Conservation (phyloP, 2,797 vertebrate genomes). For the Scolopax rusticola region DNA sequence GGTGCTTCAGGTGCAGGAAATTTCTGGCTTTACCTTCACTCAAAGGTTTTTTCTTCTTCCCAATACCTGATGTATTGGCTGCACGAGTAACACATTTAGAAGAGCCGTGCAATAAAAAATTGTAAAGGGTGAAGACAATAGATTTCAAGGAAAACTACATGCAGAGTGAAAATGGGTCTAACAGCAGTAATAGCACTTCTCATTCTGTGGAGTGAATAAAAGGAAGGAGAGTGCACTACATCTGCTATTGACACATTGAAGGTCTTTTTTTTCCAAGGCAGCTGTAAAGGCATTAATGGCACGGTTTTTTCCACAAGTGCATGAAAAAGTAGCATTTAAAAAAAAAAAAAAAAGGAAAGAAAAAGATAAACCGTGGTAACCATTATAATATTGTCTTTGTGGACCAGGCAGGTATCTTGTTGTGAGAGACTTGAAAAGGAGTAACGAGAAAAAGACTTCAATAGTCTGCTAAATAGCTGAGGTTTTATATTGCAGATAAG, state of each 20-base stretch:
- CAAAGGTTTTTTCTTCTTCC: background rate
- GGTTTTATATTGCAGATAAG: slow-evolving; percentile 59
- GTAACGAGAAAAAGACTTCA: slow-evolving; percentile 30
- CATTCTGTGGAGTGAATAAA: slow-evolving; percentile 66
- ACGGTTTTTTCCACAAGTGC: slow-evolving; percentile 55
- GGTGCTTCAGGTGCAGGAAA: slow-evolving; percentile 43
- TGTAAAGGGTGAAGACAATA: slow-evolving; percentile 63
- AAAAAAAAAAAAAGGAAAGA: background rate
- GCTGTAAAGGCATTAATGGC: slow-evolving; percentile 66
- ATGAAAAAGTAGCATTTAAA: slow-evolving; percentile 45
- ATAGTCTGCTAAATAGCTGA: slow-evolving; percentile 64
- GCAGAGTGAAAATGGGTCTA: slow-evolving; percentile 71
- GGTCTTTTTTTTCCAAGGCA: slow-evolving; percentile 50
- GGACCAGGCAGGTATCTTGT: slow-evolving; percentile 67
- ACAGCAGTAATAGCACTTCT: slow-evolving; percentile 69
- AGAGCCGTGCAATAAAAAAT: slow-evolving; percentile 49
- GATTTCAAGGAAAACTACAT: slow-evolving; percentile 71
- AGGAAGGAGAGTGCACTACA: slow-evolving; percentile 58
- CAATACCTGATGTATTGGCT: slow-evolving; percentile 10
- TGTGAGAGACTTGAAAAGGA: slow-evolving; percentile 60
- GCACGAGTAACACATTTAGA: slow-evolving; percentile 43
- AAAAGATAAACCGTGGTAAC: slow-evolving; percentile 37
- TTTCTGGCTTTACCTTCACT: slow-evolving; percentile 45
- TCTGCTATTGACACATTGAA: slow-evolving; percentile 69
- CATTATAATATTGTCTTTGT: slow-evolving; percentile 74